These are phyloP conservation scores for Nothobranchius furzeri DNA, from an alignment of 2,113 vertebrate species.

Conservation along the genomic window DNA sequence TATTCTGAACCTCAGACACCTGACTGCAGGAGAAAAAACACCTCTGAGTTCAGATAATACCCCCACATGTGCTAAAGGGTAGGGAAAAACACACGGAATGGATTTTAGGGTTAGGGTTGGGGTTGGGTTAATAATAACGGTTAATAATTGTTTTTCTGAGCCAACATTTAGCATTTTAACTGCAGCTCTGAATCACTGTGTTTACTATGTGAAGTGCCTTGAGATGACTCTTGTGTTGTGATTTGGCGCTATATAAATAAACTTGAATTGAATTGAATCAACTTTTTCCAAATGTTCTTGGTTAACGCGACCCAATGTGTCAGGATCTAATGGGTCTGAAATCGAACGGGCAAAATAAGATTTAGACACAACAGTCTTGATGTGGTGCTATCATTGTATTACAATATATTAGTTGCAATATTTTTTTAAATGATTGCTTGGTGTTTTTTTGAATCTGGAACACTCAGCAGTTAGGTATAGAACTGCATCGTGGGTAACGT, in stretches of 20 bases:
- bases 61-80: slow-evolving; percentile 8
- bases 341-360: no score
- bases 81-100: slow-evolving; percentile 27
- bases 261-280: not conserved
- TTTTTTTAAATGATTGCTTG: not conserved
- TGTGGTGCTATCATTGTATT: no score
- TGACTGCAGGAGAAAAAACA: slow-evolving; percentile 46
- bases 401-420: no score
- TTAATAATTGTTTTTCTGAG: no score
- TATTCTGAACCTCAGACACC: slow-evolving; percentile 40
- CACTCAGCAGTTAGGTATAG: no score
- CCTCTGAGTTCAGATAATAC: slow-evolving; percentile 21
- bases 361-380: no score
- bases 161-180: no score
- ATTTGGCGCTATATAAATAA: no score
- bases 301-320: slow-evolving; percentile 38
- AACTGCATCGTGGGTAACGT: not conserved
- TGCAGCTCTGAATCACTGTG: no score
- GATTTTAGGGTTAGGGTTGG: not conserved
- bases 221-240: no score
- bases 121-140: no score
- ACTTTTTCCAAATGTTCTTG: slow-evolving; percentile 61
- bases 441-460: not conserved
- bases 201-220: no score
- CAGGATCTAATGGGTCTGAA: not conserved